Conservation (phyloP, 2,888 invertebrate genomes). For the Tethea ocularis region DNA sequence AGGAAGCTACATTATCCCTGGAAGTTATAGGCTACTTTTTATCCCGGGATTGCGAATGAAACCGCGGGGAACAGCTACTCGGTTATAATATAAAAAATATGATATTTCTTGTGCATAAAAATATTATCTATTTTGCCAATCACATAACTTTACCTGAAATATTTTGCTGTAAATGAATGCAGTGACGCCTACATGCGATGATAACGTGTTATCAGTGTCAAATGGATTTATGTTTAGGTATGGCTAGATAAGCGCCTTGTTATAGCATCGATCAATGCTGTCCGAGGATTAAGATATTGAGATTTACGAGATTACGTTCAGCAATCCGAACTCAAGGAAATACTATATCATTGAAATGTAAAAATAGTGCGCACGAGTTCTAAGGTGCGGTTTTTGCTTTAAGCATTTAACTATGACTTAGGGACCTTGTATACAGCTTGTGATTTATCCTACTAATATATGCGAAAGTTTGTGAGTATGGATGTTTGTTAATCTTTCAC, state of each 20-base stretch:
- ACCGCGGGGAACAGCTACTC: too few species aligned
- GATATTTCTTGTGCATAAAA: not conserved
- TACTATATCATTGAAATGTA: not conserved
- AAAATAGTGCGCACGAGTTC: not conserved
- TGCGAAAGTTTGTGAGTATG: too few species aligned
- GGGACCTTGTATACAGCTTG: not conserved
- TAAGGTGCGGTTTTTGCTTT: not conserved
- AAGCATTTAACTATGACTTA: not conserved
- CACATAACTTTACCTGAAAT: constrained; percentile 1
- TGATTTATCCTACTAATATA: not conserved
- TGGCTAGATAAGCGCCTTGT: constrained; percentile 28
- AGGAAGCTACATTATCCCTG: too few species aligned
- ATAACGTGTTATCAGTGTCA: constrained; percentile 48
- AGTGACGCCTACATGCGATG: constrained; percentile 33
- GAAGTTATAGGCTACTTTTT: too few species aligned
- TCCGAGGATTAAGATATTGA: constrained; percentile 60
- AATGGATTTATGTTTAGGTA: constrained; percentile 46
- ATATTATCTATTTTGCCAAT: not conserved
- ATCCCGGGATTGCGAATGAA: too few species aligned
- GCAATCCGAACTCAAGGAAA: constrained; percentile 29
- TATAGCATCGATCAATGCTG: constrained; percentile 62
- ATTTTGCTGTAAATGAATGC: constrained; percentile 16
- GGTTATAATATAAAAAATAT: too few species aligned
- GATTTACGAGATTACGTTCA: constrained; percentile 52
- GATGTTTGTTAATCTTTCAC: too few species aligned